phyloP scores from a whole-genome alignment of 2,888 invertebrate genomes.

The Panzeria rudis region DNA sequence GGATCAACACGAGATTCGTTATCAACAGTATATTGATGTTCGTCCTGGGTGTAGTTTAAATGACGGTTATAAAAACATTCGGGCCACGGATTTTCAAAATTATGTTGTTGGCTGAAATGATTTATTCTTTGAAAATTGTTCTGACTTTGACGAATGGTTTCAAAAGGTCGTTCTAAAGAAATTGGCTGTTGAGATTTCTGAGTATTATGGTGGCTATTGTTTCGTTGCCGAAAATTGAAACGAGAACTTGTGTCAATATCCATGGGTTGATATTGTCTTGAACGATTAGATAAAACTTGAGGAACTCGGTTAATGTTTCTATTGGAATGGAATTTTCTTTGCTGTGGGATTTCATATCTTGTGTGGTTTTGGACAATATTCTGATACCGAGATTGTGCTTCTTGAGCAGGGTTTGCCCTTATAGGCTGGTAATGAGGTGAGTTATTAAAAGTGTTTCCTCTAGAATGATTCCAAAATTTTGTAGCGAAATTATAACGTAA shows the following conservation, averaged over 20 bases:
- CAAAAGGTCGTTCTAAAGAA: too few species aligned
- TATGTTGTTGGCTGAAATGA: conserved; percentile 5
- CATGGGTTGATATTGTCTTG: too few species aligned
- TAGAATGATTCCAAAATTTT: conserved; percentile 26
- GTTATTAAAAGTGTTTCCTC: conserved; percentile 19
- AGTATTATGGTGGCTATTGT: too few species aligned
- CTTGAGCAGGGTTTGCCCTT: too few species aligned
- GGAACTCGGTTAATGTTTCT: neutral
- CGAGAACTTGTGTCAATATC: too few species aligned
- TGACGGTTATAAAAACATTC: neutral
- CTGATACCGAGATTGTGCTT: too few species aligned
- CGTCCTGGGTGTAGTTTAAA: neutral
- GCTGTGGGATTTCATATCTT: neutral
- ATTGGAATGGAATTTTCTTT: neutral
- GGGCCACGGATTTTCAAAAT: neutral
- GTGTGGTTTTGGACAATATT: neutral
- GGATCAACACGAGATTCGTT: neutral
- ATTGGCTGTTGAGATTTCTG: too few species aligned
- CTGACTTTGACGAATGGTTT: too few species aligned
- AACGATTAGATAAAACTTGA: neutral
- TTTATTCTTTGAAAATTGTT: too few species aligned
- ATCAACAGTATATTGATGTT: conserved; percentile 6
- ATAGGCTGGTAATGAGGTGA: conserved; percentile 29
- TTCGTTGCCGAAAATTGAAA: too few species aligned
- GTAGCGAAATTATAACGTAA: conserved; percentile 48